phyloP scores from a whole-genome alignment of 2,797 vertebrate species.

The Takifugu rubripes region DNA sequence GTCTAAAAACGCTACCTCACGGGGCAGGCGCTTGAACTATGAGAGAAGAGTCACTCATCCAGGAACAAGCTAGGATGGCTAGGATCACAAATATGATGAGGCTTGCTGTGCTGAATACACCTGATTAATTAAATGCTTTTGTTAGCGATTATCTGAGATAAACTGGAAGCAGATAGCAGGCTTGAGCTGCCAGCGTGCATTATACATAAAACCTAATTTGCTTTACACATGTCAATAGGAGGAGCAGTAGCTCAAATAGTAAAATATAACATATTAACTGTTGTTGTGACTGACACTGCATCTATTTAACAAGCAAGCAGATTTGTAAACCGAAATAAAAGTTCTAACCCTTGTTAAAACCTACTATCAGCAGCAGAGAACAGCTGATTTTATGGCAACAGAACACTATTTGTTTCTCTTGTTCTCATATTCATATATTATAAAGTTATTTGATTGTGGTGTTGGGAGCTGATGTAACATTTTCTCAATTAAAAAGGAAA shows the following conservation, averaged over 20 bases:
- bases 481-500: too few species aligned
- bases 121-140: constrained; percentile 51
- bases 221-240: constrained; percentile 4
- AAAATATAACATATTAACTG: background rate
- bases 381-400: too few species aligned
- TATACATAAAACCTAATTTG: constrained; percentile 7
- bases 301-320: background rate
- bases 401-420: too few species aligned
- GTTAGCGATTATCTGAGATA: constrained; percentile 39
- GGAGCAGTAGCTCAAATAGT: constrained; percentile 2
- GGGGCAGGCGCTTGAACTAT: constrained; percentile 51
- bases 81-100: constrained; percentile 49
- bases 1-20: constrained; percentile 60
- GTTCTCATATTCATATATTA: too few species aligned
- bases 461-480: too few species aligned
- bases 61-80: constrained; percentile 27
- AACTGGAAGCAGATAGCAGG: constrained; percentile 11
- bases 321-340: constrained; percentile 3
- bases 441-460: too few species aligned
- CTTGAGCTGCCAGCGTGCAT: constrained; percentile 10
- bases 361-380: too few species aligned
- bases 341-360: background rate
- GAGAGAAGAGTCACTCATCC: constrained; percentile 38
- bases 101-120: constrained; percentile 52
- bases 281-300: background rate